Evolutionary conservation across 2,888 invertebrate genomes (phyloP).

Genomic region (Aspidiotus rigidus): DNA sequence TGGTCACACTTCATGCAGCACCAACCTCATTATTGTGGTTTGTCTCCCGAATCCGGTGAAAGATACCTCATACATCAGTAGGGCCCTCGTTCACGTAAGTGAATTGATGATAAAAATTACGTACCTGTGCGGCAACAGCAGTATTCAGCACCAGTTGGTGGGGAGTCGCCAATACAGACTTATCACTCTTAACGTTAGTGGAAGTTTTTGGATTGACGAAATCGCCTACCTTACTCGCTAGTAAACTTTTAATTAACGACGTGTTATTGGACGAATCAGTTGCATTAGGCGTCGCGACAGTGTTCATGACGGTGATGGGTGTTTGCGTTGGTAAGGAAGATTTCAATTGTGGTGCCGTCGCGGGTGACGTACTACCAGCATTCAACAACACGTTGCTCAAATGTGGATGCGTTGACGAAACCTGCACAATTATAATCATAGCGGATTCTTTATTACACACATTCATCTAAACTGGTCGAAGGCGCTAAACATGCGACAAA

Average conservation of each 20-base stretch:
- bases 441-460: not conserved
- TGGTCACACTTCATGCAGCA: too few species aligned
- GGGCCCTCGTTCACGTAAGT: not conserved
- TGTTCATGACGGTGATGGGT: not conserved
- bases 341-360: conserved; percentile 4
- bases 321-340: conserved; percentile 1
- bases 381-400: conserved; percentile 52
- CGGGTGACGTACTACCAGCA: conserved; percentile 29
- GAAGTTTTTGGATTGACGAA: conserved; percentile 25
- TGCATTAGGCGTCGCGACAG: conserved; percentile 13
- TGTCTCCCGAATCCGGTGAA: too few species aligned
- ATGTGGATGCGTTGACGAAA: conserved; percentile 52
- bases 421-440: conserved; percentile 42
- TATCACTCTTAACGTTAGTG: conserved; percentile 26
- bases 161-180: conserved; percentile 13
- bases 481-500: conserved; percentile 5
- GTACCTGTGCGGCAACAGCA: conserved; percentile 32
- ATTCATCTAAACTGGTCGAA: not conserved
- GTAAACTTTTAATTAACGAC: conserved; percentile 82
- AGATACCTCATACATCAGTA: not conserved
- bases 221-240: conserved; percentile 80
- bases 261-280: conserved; percentile 44
- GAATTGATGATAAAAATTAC: not conserved
- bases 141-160: conserved; percentile 33
- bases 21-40: too few species aligned